Evolutionary conservation across 2,888 invertebrate species (phyloP).

Genomic region (Thysanoteuthis rhombus): DNA sequence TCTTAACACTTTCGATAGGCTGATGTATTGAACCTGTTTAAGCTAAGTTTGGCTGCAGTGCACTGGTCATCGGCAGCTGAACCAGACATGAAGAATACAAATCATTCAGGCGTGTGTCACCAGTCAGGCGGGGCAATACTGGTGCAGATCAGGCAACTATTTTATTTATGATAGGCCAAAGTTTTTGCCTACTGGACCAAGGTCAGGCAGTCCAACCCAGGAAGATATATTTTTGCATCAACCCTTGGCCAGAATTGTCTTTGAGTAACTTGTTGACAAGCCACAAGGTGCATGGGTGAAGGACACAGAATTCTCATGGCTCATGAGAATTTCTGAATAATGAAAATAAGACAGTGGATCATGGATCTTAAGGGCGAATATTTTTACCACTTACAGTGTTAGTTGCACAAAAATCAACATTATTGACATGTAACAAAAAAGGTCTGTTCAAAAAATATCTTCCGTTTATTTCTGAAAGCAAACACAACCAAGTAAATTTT

Average conservation of each 20-base stretch:
- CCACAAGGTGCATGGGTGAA: not conserved
- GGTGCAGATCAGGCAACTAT: not conserved
- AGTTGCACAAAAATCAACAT: no score
- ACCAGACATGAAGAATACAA: not conserved
- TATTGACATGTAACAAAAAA: no score
- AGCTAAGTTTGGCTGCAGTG: constrained; percentile 12
- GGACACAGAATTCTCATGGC: no score
- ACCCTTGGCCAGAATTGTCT: not conserved
- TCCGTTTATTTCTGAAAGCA: no score
- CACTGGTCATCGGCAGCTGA: not conserved
- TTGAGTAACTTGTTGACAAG: not conserved
- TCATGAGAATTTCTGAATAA: no score
- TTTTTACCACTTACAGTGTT: no score
- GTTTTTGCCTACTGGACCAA: not conserved
- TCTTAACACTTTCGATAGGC: not conserved
- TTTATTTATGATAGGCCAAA: not conserved
- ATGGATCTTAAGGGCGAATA: no score
- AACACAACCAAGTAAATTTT: no score
- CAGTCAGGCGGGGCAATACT: not conserved
- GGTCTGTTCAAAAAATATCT: no score
- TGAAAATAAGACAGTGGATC: no score
- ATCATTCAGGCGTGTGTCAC: not conserved
- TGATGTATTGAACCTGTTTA: not conserved
- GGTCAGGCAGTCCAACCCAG: not conserved
- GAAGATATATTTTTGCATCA: not conserved